Percentiles rank a stretch among this genome's conserved stretches.
Evolutionary conservation across 2,113 vertebrate species (phyloP).

Genomic region (Phalacrocorax carbo): DNA sequence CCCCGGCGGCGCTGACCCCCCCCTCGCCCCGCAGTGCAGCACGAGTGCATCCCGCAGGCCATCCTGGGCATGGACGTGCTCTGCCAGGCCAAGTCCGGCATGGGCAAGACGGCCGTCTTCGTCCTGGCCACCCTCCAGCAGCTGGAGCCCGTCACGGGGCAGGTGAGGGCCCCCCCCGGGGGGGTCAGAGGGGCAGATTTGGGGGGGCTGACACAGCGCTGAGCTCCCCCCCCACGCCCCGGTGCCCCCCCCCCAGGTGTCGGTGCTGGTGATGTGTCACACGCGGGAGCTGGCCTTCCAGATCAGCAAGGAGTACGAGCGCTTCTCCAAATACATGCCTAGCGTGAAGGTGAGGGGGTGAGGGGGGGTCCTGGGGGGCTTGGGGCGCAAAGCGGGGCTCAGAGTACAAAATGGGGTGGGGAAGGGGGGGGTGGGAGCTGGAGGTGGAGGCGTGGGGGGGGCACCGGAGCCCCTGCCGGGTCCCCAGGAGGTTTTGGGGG

Average conservation of each 20-base stretch:
- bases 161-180: slow-evolving; percentile 39
- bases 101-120: slow-evolving; percentile 86
- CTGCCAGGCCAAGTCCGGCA: slow-evolving; percentile 86
- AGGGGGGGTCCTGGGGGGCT: no score
- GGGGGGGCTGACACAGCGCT: no score
- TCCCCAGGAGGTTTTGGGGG: no score
- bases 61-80: slow-evolving; percentile 87
- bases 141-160: slow-evolving; percentile 82
- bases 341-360: slow-evolving; percentile 71
- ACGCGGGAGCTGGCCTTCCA: slow-evolving; percentile 85
- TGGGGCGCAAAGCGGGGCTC: no score
- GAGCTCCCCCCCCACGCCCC: no score
- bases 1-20: background rate
- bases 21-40: slow-evolving; percentile 73
- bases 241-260: slow-evolving; percentile 67
- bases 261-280: slow-evolving; percentile 86
- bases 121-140: slow-evolving; percentile 84
- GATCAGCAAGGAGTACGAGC: slow-evolving; percentile 87
- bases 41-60: slow-evolving; percentile 86
- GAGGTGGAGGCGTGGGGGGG: no score
- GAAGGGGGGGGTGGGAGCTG: no score
- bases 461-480: no score
- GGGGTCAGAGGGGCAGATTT: no score
- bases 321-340: slow-evolving; percentile 87
- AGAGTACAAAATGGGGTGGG: no score